Evolutionary conservation across 2,113 vertebrate species (phyloP).

Genomic region (Chauna torquata): DNA sequence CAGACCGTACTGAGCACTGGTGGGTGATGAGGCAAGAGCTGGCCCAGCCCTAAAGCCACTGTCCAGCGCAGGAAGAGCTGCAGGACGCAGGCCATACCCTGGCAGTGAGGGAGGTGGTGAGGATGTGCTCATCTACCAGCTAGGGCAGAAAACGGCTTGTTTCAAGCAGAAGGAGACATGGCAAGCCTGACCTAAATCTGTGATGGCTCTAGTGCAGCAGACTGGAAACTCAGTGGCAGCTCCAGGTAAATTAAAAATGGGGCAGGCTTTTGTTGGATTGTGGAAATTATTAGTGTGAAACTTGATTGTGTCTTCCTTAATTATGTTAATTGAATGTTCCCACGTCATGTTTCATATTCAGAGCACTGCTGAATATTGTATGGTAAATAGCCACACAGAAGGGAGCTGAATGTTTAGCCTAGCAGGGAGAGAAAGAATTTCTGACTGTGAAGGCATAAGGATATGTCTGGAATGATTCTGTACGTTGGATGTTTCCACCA

Average conservation of each 20-base stretch:
- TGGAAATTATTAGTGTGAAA: constrained; percentile 21
- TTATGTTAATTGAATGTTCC: neutral
- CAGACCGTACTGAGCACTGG: neutral
- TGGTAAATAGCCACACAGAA: neutral
- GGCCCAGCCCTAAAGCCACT: neutral
- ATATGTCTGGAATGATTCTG: neutral
- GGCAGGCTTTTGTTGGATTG: constrained; percentile 48
- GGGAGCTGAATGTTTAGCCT: neutral
- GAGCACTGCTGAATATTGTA: neutral
- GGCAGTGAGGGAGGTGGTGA: accelerated
- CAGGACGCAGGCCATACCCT: neutral
- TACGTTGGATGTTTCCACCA: neutral
- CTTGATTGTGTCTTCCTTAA: constrained; percentile 1
- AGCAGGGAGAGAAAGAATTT: neutral
- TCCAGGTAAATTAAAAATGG: constrained; percentile 35
- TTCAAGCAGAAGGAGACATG: constrained; percentile 10
- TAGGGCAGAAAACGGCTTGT: neutral
- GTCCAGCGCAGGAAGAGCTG: accelerated
- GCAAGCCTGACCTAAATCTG: constrained; percentile 68
- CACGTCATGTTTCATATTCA: neutral
- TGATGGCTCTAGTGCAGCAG: constrained; percentile 50
- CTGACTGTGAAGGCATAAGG: neutral
- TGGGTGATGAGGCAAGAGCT: neutral
- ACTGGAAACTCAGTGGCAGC: constrained; percentile 43
- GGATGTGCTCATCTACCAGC: neutral